Percentiles rank a stretch among this genome's conserved stretches.
Evolutionary conservation across 2,797 vertebrate species (phyloP).

Genomic region (Oreochromis mossambicus): DNA sequence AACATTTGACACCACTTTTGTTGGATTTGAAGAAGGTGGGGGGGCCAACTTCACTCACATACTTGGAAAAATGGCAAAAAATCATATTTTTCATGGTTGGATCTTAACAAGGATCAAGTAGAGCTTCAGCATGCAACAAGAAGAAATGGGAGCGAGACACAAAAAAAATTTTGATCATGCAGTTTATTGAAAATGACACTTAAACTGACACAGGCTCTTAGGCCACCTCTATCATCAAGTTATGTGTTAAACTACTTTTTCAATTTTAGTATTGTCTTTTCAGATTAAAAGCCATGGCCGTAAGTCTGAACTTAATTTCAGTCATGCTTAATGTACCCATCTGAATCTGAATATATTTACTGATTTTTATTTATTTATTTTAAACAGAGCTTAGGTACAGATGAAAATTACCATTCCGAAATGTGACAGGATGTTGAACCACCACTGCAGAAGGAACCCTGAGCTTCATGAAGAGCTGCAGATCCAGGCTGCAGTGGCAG

Average conservation of each 20-base stretch:
- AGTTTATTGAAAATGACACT: background rate
- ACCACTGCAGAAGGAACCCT: conserved; percentile 97
- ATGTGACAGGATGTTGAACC: conserved; percentile 98
- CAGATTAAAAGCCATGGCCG: rapidly evolving
- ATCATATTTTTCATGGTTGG: background rate
- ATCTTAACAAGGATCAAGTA: background rate
- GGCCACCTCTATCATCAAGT: background rate
- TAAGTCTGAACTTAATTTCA: too few species aligned
- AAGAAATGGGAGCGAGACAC: background rate
- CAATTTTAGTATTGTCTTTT: background rate
- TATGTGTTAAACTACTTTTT: background rate
- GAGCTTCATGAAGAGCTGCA: conserved; percentile 98
- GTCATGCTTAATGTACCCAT: background rate
- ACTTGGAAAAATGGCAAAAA: background rate
- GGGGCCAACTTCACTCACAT: background rate
- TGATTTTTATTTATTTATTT: background rate
- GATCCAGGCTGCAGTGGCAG: conserved; percentile 97
- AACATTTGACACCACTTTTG: background rate
- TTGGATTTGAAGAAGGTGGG: background rate
- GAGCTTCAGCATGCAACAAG: background rate
- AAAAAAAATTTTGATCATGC: rapidly evolving
- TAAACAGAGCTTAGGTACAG: conserved; percentile 62
- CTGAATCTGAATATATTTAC: background rate
- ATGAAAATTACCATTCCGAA: conserved; percentile 75
- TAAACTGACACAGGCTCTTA: background rate